Base-by-base conservation (phyloP, 1,140 invertebrate species). In the Hormaphis cornu region DNA sequence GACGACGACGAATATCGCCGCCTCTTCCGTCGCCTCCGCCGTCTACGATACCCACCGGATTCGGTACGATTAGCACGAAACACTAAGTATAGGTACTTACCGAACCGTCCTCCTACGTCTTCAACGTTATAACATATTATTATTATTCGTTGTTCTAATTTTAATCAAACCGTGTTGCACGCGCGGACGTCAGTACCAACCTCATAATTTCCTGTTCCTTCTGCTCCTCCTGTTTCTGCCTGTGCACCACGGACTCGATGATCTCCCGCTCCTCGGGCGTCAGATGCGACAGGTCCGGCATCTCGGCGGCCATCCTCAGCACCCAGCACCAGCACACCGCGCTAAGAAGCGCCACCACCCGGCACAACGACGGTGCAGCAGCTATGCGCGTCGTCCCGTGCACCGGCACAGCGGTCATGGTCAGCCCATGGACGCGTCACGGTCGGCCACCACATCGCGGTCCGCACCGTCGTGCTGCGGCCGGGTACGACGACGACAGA, bases 261-360 rank as follows among this genome's bases (percentile, higher is more conserved):
- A 98, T 96, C 81, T 88, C 87, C 78, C 95, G 85, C 83, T 98
- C 96, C 80, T 98, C 94, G 75, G 93, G 89, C 75, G 93, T 98
- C 76, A 98, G 87, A 82, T 98, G 95, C 77, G 93, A 97, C 76
- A 99, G 86, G 84, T 98, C 95, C 74, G 95, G 95, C 85, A 92
- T 85, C 79, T 88, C 86, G 79, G 86, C 69, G 48, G 70, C 72
- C 72, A 74, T 73, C 42, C 54, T 73, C 26, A 40, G 30, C 61
- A 37, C 48, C 56, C 66, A 59, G 40, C 44, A 66, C 61, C 61
- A 66, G 61, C 61, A 66, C 42, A 35, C 61, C 44, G 42, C 44
- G 35, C 61, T 66, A 66, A 66, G 61, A 66, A 66, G 61, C 61
- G 61, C 44, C 61, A 66, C 42, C 61, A 66, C 61, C 61, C 61